Percentiles rank a stretch among this genome's conserved stretches.
phyloP scores from a whole-genome alignment of 1,140 invertebrate species.

The Eriosoma lanigerum region DNA sequence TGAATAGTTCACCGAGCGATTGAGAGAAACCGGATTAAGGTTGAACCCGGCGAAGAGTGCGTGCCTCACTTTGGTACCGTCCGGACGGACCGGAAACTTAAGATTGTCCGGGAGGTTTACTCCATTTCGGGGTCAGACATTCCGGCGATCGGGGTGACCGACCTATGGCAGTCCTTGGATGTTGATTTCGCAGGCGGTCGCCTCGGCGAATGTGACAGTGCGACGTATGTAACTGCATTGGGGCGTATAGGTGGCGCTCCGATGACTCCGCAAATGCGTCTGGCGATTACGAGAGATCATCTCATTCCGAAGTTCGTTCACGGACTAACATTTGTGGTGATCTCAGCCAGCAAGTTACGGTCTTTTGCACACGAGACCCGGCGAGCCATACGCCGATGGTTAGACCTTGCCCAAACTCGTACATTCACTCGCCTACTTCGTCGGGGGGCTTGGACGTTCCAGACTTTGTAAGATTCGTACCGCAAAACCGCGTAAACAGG shows the following conservation, averaged over 20 bases:
- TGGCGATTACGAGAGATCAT: not conserved
- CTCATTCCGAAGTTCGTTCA: not conserved
- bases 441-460: not conserved
- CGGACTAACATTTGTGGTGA: not conserved
- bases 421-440: not conserved
- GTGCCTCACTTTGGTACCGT: not conserved
- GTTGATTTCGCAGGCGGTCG: not conserved
- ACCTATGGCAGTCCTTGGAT: not conserved
- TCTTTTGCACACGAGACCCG: too few species aligned
- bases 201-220: accelerated
- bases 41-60: not conserved
- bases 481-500: not conserved
- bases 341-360: too few species aligned
- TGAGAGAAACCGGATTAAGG: not conserved
- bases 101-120: not conserved
- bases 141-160: accelerated
- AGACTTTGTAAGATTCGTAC: not conserved
- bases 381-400: too few species aligned
- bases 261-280: not conserved
- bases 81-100: not conserved
- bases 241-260: not conserved
- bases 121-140: accelerated
- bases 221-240: not conserved
- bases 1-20: not conserved
- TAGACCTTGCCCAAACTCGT: too few species aligned